phyloP scores from a whole-genome alignment of 2,888 invertebrate genomes.

The Eudemis profundana region DNA sequence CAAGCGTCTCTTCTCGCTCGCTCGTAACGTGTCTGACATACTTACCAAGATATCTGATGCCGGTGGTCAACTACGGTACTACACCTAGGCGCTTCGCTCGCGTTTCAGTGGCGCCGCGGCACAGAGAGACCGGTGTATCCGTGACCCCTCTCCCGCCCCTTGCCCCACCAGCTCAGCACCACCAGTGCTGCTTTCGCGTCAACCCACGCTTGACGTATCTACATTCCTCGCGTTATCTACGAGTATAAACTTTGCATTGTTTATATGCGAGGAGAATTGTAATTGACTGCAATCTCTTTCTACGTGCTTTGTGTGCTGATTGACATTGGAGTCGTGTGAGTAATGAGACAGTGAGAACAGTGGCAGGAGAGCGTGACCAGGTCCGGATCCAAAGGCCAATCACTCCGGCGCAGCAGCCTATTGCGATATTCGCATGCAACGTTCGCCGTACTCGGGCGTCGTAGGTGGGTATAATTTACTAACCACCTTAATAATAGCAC shows the following conservation, averaged over 20 bases:
- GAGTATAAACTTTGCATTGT: slow-evolving; percentile 26
- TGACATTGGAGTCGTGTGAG: background rate
- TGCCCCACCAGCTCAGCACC: background rate
- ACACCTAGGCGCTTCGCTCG: slow-evolving; percentile 45
- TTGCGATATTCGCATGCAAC: slow-evolving; percentile 27
- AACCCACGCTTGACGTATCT: background rate
- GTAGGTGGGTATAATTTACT: slow-evolving; percentile 13
- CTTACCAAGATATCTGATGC: slow-evolving; percentile 27
- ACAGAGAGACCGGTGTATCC: slow-evolving; percentile 46
- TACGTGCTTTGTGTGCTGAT: slow-evolving; percentile 25
- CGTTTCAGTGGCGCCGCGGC: slow-evolving; percentile 43
- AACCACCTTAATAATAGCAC: slow-evolving; percentile 3
- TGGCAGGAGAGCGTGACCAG: slow-evolving; percentile 16
- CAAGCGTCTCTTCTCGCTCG: background rate
- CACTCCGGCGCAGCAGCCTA: slow-evolving; percentile 10
- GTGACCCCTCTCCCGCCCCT: slow-evolving; percentile 43
- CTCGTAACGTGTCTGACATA: background rate
- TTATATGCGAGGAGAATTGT: slow-evolving; percentile 11
- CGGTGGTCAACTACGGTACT: slow-evolving; percentile 13
- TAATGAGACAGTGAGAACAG: slow-evolving; percentile 16
- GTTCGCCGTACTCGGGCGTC: background rate
- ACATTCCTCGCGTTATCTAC: slow-evolving; percentile 14
- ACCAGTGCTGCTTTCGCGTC: slow-evolving; percentile 15
- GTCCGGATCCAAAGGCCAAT: slow-evolving; percentile 2
- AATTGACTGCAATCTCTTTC: slow-evolving; percentile 12